Evolutionary conservation across 2,113 vertebrate species (phyloP), one percentile per base, ranked within the genome.

Genomic region (Oryzias celebensis): DNA sequence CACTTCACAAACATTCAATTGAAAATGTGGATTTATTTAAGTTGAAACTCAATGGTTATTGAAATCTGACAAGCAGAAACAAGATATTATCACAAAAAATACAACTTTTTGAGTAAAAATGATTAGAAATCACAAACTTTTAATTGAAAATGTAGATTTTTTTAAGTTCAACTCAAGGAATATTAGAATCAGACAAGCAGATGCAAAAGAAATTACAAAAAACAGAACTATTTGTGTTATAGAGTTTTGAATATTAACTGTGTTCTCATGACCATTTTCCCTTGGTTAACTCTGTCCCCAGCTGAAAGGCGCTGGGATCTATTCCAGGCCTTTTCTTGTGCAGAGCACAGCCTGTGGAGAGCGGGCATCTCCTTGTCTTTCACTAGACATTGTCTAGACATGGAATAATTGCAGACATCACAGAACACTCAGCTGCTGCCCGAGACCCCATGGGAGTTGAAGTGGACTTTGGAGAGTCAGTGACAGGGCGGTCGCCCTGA

Each of bases 371-470:
- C 75, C 83, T 80, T 86, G 90, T 91, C 92, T 92, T 93, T 88
- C 91, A 89, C 92, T 92, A 96, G 94, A 96, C 94, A 93, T 88
- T 92, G 95, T 97, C 95, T 96, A 97, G 95, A 96, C 95, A 77
- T 80, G 80, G 87, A 77, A 94, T 94, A 94, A 95, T 96, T 96
- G 95, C 94, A 93, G 94, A 93, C 92, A 94, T 90, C 92, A 91
- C 86, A 75, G 91, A 94, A 94, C 93, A 93, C 92, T 94, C 95
- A 93, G 93, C 92, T 93, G 89, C 92, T 91, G 92, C 92, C 90
- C 56, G 63, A 82, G 88, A 85, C 90, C 92, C 92, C 93, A 70
- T 74, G 85, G 88, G 85, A 89, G 69, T 90, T 91, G 92, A 92
- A 92, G 93, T 93, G 92, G 90, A 91, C 91, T 90, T 92, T 90